These are phyloP conservation scores for Rutilus rutilus DNA, from an alignment of 2,113 vertebrate genomes.

Conservation along the genomic window DNA sequence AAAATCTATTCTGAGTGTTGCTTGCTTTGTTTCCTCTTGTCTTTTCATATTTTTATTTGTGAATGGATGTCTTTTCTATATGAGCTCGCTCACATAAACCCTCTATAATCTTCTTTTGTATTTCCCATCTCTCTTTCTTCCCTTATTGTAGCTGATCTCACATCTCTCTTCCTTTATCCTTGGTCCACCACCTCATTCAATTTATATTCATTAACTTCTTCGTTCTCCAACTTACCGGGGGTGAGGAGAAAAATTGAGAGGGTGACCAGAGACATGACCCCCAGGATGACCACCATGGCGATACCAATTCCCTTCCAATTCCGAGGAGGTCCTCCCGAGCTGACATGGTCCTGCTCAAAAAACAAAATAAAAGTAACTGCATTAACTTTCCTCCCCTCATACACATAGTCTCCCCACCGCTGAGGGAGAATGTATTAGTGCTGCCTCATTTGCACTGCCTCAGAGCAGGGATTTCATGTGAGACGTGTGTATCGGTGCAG, in stretches of 20 bases:
- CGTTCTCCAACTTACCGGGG: conserved; percentile 70
- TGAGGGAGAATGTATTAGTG: conserved; percentile 68
- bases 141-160: background rate
- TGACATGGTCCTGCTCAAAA: conserved; percentile 73
- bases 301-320: conserved; percentile 86
- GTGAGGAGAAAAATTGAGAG: conserved; percentile 79
- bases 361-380: conserved; percentile 6
- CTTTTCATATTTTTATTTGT: conserved; percentile 7
- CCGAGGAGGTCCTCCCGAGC: conserved; percentile 74
- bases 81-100: conserved; percentile 1
- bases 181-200: background rate
- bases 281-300: conserved; percentile 80
- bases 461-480: conserved; percentile 56
- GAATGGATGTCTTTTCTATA: conserved; percentile 12
- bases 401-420: conserved; percentile 50
- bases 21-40: conserved; percentile 17
- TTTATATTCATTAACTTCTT: background rate
- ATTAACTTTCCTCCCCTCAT: background rate
- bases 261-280: conserved; percentile 80
- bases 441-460: conserved; percentile 68
- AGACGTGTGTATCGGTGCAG: conserved; percentile 55
- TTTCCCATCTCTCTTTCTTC: background rate
- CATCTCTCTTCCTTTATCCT: background rate
- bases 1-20: background rate
- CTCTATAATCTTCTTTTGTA: background rate